A percentile compares a stretch with the other conserved stretches of the same genome.
These are phyloP conservation scores for Psammodynastes pulverulentus DNA, from an alignment of 2,113 vertebrate species.

Conservation along the genomic window DNA sequence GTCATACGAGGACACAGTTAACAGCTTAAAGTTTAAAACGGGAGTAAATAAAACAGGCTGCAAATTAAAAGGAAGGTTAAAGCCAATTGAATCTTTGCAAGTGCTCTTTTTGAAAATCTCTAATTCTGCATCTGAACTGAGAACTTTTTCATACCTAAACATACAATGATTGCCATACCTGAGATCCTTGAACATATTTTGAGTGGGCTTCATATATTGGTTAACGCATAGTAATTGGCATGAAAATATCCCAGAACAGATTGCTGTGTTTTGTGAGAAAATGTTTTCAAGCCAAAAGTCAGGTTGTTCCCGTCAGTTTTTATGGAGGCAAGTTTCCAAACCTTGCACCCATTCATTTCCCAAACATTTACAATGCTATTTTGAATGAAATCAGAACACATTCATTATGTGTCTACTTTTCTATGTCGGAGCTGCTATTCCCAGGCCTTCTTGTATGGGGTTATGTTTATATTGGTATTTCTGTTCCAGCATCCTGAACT, in stretches of 20 bases:
- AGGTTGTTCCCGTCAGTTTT: not conserved
- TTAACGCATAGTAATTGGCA: not conserved
- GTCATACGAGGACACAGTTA: conserved; percentile 62
- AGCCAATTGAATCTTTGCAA: conserved; percentile 20
- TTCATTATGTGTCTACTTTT: not conserved
- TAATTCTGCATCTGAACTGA: conserved; percentile 30
- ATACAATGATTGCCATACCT: not conserved
- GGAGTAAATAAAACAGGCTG: conserved; percentile 53
- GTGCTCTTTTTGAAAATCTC: not conserved
- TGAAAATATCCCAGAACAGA: not conserved
- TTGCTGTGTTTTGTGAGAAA: not conserved
- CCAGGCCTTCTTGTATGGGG: not conserved
- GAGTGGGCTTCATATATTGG: not conserved
- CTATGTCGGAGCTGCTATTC: not conserved
- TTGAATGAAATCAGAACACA: not conserved
- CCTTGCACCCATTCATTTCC: not conserved
- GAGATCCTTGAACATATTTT: not conserved
- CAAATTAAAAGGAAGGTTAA: conserved; percentile 47
- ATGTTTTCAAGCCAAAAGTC: not conserved
- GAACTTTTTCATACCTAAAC: not conserved
- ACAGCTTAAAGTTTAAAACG: conserved; percentile 44
- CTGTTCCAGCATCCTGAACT: not conserved
- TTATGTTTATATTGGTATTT: not conserved
- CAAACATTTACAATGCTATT: not conserved
- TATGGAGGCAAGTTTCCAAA: not conserved